Conservation (phyloP, 1,140 invertebrate genomes). For the Chironomus striatipennis region DNA sequence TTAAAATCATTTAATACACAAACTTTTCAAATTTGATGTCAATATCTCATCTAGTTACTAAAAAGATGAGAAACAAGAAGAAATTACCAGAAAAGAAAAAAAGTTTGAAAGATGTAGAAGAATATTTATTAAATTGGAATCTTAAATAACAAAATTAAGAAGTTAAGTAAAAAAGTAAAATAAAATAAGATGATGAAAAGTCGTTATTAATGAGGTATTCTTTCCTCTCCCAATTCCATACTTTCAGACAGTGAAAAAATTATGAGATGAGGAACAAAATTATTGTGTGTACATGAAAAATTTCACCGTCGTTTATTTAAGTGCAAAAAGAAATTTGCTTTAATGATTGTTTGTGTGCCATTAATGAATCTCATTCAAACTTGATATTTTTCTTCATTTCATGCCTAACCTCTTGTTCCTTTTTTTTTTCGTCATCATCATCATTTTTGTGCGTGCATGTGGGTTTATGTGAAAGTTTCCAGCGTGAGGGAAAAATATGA, state of each 20-base stretch:
- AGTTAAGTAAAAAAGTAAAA: too few species aligned
- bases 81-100: too few species aligned
- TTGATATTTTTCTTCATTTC: slow-evolving; percentile 8
- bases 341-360: slow-evolving; percentile 4
- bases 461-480: background rate
- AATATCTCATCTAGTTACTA: too few species aligned
- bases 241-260: background rate
- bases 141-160: too few species aligned
- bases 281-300: slow-evolving; percentile 5
- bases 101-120: too few species aligned
- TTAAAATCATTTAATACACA: too few species aligned
- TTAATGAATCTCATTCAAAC: slow-evolving; percentile 21
- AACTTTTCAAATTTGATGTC: too few species aligned
- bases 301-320: slow-evolving; percentile 1
- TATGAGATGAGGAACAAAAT: background rate
- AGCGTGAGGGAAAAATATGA: too few species aligned
- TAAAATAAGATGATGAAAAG: background rate
- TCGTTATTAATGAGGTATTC: slow-evolving; percentile 18
- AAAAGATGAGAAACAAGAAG: too few species aligned
- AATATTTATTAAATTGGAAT: too few species aligned
- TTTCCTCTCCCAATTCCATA: background rate
- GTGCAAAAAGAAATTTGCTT: slow-evolving; percentile 23
- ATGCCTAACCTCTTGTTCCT: background rate
- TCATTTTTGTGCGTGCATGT: background rate
- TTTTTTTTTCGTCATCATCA: background rate